Conservation (phyloP, 2,797 vertebrate species). For the Ctenopoma multispine region DNA sequence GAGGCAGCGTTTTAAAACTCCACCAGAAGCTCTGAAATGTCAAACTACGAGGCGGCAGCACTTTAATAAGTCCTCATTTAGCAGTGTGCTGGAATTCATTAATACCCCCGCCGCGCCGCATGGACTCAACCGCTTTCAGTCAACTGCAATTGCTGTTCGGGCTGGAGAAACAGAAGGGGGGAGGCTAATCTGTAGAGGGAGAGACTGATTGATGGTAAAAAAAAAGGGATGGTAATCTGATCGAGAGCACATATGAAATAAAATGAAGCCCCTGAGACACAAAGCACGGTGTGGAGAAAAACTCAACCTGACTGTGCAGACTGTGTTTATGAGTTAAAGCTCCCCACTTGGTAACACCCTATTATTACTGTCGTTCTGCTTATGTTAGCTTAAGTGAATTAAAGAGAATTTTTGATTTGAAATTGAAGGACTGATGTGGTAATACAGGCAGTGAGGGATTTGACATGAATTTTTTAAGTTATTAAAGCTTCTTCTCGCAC, state of each 20-base stretch:
- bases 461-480: constrained; percentile 22
- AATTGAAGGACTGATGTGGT: constrained; percentile 37
- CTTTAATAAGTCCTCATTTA: constrained; percentile 82
- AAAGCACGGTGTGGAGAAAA: constrained; percentile 41
- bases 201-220: constrained; percentile 24
- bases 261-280: constrained; percentile 55
- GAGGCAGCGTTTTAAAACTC: constrained; percentile 73
- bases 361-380: constrained; percentile 24
- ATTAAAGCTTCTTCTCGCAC: background rate
- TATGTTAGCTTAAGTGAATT: constrained; percentile 45
- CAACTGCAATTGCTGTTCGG: constrained; percentile 43
- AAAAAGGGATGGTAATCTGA: constrained; percentile 62
- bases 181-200: constrained; percentile 19
- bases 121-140: constrained; percentile 68
- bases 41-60: constrained; percentile 67
- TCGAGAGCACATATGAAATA: constrained; percentile 58
- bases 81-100: constrained; percentile 75
- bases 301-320: constrained; percentile 39
- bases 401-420: constrained; percentile 14
- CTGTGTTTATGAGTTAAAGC: constrained; percentile 34
- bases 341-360: constrained; percentile 21
- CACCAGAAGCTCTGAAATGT: constrained; percentile 78
- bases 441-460: constrained; percentile 16
- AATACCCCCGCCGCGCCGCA: constrained; percentile 68
- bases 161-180: constrained; percentile 41